A percentile compares a stretch with the other conserved stretches of the same genome.
Evolutionary conservation across 2,888 invertebrate genomes (phyloP).

Genomic region (Nomada lathburiana): DNA sequence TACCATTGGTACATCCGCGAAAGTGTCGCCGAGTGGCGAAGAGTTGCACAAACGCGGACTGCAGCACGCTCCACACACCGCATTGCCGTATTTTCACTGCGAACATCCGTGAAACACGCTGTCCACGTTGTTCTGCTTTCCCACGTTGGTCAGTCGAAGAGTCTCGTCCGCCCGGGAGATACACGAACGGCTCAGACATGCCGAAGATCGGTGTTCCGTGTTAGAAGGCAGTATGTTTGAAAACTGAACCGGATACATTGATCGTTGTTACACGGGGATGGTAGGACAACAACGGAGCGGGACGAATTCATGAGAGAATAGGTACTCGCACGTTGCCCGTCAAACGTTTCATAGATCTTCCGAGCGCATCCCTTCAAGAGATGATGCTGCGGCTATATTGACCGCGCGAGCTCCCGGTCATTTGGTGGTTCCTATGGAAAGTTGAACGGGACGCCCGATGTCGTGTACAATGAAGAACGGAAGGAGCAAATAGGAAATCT

Average conservation of each 20-base stretch:
- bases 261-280: not conserved
- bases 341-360: constrained; percentile 27
- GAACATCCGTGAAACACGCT: not conserved
- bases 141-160: not conserved
- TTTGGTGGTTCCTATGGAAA: not conserved
- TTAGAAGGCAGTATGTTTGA: not conserved
- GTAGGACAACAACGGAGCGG: not conserved
- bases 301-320: not conserved
- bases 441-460: not conserved
- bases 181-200: not conserved
- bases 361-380: not conserved
- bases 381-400: constrained; percentile 49
- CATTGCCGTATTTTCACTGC: constrained; percentile 76
- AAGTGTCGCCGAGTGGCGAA: constrained; percentile 67
- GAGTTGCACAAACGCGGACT: constrained; percentile 69
- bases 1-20: constrained; percentile 61
- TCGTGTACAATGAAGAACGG: constrained; percentile 29
- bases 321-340: not conserved
- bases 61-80: constrained; percentile 73
- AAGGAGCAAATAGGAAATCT: constrained; percentile 48
- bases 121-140: not conserved
- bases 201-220: constrained; percentile 8
- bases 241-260: not conserved
- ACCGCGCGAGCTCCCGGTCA: constrained; percentile 10
- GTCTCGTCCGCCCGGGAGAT: not conserved